Evolutionary conservation across 1,140 invertebrate genomes (phyloP).

Genomic region (Lepidostoma basale): DNA sequence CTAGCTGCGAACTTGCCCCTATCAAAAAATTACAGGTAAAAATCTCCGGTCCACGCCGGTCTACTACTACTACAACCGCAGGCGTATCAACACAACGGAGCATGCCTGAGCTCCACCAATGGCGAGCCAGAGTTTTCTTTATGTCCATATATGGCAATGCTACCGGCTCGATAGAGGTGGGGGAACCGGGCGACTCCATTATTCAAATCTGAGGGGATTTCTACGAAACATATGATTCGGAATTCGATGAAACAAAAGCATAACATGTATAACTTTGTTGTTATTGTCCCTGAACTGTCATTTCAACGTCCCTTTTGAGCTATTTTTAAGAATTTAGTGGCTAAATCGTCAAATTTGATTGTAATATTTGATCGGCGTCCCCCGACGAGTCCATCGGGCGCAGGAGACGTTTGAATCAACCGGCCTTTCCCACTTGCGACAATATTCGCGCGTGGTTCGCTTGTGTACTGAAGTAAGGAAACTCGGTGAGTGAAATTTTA

Average conservation of each 20-base stretch:
- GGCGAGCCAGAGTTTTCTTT: constrained; percentile 26
- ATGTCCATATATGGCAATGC: constrained; percentile 41
- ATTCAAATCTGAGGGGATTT: constrained; percentile 35
- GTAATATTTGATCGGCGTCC: constrained; percentile 9
- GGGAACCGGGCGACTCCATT: constrained; percentile 26
- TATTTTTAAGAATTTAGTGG: neutral
- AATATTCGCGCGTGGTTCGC: constrained; percentile 36
- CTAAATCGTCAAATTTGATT: neutral
- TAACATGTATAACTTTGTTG: neutral
- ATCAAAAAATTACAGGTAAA: constrained; percentile 28
- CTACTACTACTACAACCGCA: constrained; percentile 17
- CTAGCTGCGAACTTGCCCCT: constrained; percentile 24
- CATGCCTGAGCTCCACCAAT: constrained; percentile 23
- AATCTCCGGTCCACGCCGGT: constrained; percentile 21
- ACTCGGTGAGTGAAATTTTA: constrained; percentile 27
- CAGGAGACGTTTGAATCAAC: constrained; percentile 31
- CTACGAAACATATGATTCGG: constrained; percentile 27
- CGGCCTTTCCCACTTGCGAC: constrained; percentile 38
- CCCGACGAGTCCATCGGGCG: constrained; percentile 28
- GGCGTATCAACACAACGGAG: neutral
- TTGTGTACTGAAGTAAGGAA: constrained; percentile 28
- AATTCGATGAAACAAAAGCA: constrained; percentile 18
- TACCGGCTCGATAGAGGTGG: constrained; percentile 27
- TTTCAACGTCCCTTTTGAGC: neutral
- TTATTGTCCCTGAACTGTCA: neutral